Evolutionary conservation across 1,140 invertebrate genomes (phyloP), one percentile per base, ranked within the genome.

Genomic region (Euwallacea fornicatus): DNA sequence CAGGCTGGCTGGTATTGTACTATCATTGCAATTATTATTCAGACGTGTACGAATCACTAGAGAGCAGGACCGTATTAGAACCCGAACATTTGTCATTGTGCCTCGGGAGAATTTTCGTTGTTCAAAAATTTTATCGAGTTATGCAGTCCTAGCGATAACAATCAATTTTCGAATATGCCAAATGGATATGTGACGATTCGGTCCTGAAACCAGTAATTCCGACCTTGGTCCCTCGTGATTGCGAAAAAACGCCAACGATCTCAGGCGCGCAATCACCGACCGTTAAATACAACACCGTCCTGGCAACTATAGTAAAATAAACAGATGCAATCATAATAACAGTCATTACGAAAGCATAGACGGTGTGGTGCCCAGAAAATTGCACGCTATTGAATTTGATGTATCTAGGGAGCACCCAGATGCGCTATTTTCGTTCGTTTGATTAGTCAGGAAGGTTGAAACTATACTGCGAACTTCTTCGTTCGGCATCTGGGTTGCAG

Each of bases 331-430:
- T 66, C 21, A 33, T 33, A 60, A 71, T 66, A 59, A 72, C 66
- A 71, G 53, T 64, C 50, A 59, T 59, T 59, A 69, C 53, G 66
- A 59, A 69, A 73, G 46, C 44, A 69, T 73, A 73, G 71, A 73
- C 71, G 61, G 71, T 66, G 55, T 73, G 71, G 71, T 73, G 71
- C 71, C 71, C 53, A 60, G 56, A 44, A 60, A 66, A 66, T 71
- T 71, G 55, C 69, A 66, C 9, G 66, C 43, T 60, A 68, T 68
- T 42, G 55, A 68, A 10, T 59, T 60, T 50, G 43, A 68, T 68
- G 56, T 68, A 42, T 68, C 53, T 66, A 66, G 10, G 64, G 64
- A 66, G 55, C 44, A 66, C 64, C 64, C 33, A 66, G 50, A 66
- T 58, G 64, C 44, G 50, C 47, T 65, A 65, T 65, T 65, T 65